These are phyloP conservation scores for Panzeria rudis DNA, from an alignment of 2,888 invertebrate genomes.

Conservation along the genomic window DNA sequence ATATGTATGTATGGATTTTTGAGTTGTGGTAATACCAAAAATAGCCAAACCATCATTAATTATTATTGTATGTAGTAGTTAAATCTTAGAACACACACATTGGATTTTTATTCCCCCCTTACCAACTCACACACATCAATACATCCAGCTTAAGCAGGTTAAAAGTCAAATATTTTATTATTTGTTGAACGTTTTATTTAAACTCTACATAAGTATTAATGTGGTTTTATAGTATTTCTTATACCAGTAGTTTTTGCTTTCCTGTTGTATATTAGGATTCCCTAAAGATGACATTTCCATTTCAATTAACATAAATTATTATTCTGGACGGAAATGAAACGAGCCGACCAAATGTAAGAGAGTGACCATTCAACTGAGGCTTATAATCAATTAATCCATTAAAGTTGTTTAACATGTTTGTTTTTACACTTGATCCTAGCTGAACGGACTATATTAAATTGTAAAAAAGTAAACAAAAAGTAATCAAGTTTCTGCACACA, in stretches of 20 bases:
- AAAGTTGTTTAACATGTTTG: conserved; percentile 67
- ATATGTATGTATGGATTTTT: conserved; percentile 4
- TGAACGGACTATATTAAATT: neutral
- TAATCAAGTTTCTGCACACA: neutral
- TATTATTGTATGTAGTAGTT: conserved; percentile 19
- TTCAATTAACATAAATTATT: conserved; percentile 63
- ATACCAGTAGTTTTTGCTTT: neutral
- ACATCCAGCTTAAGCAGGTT: neutral
- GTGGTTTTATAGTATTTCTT: conserved; percentile 51
- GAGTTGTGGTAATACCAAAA: conserved; percentile 5
- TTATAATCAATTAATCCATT: conserved; percentile 82
- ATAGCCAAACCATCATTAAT: conserved; percentile 27
- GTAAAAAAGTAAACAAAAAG: too few relatives aligned
- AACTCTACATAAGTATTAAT: neutral
- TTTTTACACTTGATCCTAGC: neutral
- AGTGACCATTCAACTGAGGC: conserved; percentile 72
- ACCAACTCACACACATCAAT: neutral
- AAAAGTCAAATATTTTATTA: conserved; percentile 18
- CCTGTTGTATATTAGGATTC: conserved; percentile 24
- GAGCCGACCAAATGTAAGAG: conserved; percentile 54
- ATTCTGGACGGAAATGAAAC: conserved; percentile 62
- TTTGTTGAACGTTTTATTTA: conserved; percentile 13
- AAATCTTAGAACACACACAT: neutral
- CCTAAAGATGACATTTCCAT: conserved; percentile 68
- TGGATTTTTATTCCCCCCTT: neutral